Percentiles rank a stretch among this genome's conserved stretches.
phyloP scores from a whole-genome alignment of 2,888 invertebrate genomes.

The Myopa testacea region DNA sequence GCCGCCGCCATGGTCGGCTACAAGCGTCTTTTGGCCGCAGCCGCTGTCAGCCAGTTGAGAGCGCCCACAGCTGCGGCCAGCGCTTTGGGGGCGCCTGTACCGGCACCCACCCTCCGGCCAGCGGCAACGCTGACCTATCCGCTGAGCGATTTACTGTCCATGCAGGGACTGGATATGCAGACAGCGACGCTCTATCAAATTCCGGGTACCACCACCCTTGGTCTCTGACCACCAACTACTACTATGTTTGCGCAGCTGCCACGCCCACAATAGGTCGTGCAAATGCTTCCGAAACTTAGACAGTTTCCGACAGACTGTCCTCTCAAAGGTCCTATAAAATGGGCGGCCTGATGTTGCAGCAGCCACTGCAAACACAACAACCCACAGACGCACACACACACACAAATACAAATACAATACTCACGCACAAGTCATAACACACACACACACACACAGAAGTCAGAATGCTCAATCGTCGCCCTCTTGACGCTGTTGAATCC shows the following conservation, averaged over 20 bases:
- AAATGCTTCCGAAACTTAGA: not conserved
- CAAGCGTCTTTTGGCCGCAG: conserved; percentile 67
- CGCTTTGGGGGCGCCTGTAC: conserved; percentile 54
- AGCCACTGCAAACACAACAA: not conserved
- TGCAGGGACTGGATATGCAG: conserved; percentile 75
- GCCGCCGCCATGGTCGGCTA: conserved; percentile 67
- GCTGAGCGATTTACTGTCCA: conserved; percentile 78
- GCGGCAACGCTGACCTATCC: conserved; percentile 75
- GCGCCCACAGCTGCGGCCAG: conserved; percentile 53
- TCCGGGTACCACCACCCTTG: conserved; percentile 76
- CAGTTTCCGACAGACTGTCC: not conserved
- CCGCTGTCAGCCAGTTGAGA: conserved; percentile 64
- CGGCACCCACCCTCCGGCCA: conserved; percentile 52
- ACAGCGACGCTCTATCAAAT: conserved; percentile 78
- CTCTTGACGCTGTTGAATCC: not conserved
- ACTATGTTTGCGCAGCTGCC: conserved; percentile 64
- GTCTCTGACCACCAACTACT: conserved; percentile 75
- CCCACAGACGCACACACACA: not conserved
- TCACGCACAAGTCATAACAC: not conserved
- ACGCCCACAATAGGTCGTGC: conserved; percentile 47
- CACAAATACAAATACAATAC: not conserved
- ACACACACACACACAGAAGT: conserved; percentile 27
- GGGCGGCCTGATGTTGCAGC: not conserved
- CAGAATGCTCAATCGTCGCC: conserved; percentile 18
- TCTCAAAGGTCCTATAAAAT: not conserved